Conservation (phyloP, 2,888 invertebrate genomes). For the Standfussiana lucernea region DNA sequence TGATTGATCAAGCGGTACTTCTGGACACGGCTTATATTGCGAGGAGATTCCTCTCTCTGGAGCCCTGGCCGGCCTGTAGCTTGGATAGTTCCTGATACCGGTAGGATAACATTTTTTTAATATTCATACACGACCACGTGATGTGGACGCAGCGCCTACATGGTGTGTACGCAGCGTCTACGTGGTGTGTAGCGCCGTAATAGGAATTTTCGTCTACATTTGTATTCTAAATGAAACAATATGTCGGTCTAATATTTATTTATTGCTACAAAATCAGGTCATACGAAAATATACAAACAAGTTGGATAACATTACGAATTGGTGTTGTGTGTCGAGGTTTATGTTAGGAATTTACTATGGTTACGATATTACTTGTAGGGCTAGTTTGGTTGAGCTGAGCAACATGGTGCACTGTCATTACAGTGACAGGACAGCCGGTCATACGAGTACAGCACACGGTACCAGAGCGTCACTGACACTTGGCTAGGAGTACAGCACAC, state of each 20-base stretch:
- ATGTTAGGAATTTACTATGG: constrained; percentile 1
- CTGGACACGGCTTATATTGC: background rate
- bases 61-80: too few relatives aligned
- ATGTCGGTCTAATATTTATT: constrained; percentile 44
- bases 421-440: background rate
- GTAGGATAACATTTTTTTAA: too few relatives aligned
- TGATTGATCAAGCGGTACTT: background rate
- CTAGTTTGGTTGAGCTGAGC: constrained; percentile 1
- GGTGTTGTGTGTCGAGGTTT: constrained; percentile 13
- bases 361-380: background rate
- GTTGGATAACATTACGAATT: constrained; percentile 24
- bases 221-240: constrained; percentile 34
- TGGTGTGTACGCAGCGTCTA: background rate
- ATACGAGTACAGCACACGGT: too few relatives aligned
- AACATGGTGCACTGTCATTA: too few relatives aligned
- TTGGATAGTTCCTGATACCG: too few relatives aligned
- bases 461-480: too few relatives aligned
- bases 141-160: background rate
- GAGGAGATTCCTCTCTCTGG: background rate
- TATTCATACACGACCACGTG: too few relatives aligned
- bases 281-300: constrained; percentile 56
- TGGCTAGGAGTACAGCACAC: too few relatives aligned
- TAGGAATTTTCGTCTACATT: background rate
- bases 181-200: background rate
- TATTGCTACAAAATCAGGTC: constrained; percentile 47